These are phyloP conservation scores for Temnothorax unifasciatus DNA, from an alignment of 2,888 invertebrate genomes.

Conservation along the genomic window DNA sequence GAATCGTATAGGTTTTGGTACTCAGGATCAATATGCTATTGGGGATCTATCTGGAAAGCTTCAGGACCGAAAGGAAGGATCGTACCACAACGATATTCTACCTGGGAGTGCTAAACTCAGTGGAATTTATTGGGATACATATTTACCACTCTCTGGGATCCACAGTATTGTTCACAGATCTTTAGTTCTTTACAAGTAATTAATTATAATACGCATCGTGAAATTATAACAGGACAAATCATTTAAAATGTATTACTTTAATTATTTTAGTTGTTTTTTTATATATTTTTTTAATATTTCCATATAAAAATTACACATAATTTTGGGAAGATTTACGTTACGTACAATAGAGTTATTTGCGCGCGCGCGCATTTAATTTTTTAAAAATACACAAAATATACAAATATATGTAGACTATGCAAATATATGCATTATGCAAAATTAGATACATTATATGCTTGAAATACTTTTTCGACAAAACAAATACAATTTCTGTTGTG, in stretches of 20 bases:
- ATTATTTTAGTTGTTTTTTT: not conserved
- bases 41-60: constrained; percentile 96
- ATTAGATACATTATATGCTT: not conserved
- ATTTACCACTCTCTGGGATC: constrained; percentile 93
- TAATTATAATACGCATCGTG: not conserved
- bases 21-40: constrained; percentile 95
- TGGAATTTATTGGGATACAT: constrained; percentile 94
- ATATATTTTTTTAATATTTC: not conserved
- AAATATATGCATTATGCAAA: not conserved
- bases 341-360: not conserved
- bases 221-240: not conserved
- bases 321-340: not conserved
- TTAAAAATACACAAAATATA: not conserved
- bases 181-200: constrained; percentile 92
- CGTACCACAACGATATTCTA: constrained; percentile 90
- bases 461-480: not conserved
- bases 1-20: constrained; percentile 89
- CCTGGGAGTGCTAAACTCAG: constrained; percentile 92
- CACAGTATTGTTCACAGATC: constrained; percentile 94
- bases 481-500: not conserved
- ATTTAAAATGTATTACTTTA: not conserved
- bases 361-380: not conserved
- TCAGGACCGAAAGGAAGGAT: constrained; percentile 90
- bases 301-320: not conserved
- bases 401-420: not conserved